Evolutionary conservation across 2,113 vertebrate genomes (phyloP), one percentile per base, ranked within the genome.

Genomic region (Dunckerocampus dactyliophorus): DNA sequence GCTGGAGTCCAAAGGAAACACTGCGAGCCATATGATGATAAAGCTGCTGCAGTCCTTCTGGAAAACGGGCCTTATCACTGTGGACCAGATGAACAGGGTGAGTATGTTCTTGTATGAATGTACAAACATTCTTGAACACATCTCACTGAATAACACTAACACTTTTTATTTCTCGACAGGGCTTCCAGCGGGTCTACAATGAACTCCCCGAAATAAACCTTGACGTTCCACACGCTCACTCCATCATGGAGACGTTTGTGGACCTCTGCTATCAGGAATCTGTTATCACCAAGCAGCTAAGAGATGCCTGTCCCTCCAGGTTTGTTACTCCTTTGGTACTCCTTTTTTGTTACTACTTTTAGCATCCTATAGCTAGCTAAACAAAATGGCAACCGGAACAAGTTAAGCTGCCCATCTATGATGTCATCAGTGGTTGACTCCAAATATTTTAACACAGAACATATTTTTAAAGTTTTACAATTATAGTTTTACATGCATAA

Each of bases 31-130:
- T 24, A 90, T 90, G 89, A 93, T 93, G 85, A 90, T 93, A 57
- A 91, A 91, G 19, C 88, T 94, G 51, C 87, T 95, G 53, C 88
- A 94, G 81, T 85, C 89, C 55, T 90, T 94, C 70, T 93, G 92
- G 92, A 89, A 93, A 72, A 90, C 86, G 0, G 93, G 91, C n/a
- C 88, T 94, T 59, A 90, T 95, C 79, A 95, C 93, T 8, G 84
- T 94, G 82, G 93, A 94, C 85, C 93, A 95, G 86, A 94, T 95
- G 93, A 93, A 94, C 83, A 83, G 93, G 86, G 93, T 94, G 59
- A 54, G 85, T 65, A 42, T 14, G 12, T 21, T 9, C 22, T 17
- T 47, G 12, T 24, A 4, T 21, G 43, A 22, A 39, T 7, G 16
- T 14, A 20, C 3, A 21, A 31, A 12, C 4, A 17, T 37, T 48